phyloP scores from a whole-genome alignment of 2,888 invertebrate species.

The Dolichopus griseipennis region DNA sequence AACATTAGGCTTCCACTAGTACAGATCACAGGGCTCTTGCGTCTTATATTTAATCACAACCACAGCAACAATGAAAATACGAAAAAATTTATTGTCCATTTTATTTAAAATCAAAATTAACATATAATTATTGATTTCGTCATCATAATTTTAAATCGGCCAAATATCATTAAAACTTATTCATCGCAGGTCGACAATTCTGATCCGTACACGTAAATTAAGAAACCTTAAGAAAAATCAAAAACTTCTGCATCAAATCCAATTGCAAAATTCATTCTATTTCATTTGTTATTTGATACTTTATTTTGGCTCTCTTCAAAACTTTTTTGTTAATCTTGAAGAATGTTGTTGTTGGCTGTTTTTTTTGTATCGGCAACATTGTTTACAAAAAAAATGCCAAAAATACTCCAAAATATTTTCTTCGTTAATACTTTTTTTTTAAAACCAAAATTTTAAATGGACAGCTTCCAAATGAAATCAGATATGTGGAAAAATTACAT shows the following conservation, averaged over 20 bases:
- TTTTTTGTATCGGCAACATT: no score
- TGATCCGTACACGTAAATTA: no score
- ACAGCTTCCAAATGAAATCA: constrained; percentile 3
- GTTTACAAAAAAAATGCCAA: neutral
- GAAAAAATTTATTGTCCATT: neutral
- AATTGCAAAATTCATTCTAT: neutral
- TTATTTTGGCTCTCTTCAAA: neutral
- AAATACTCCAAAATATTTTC: no score
- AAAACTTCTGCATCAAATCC: no score
- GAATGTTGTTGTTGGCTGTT: no score
- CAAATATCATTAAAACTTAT: neutral
- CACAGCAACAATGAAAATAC: neutral
- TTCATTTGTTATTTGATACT: neutral
- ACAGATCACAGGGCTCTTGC: no score
- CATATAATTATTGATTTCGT: no score
- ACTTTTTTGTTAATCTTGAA: neutral
- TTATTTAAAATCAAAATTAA: no score
- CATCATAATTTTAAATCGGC: no score
- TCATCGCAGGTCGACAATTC: neutral
- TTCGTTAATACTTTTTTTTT: neutral
- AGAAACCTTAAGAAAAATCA: no score
- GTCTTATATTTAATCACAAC: neutral
- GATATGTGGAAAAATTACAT: neutral
- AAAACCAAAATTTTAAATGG: neutral
- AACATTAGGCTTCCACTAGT: neutral